Evolutionary conservation across 2,888 invertebrate genomes (phyloP).

Genomic region (Eristalis arbustorum): DNA sequence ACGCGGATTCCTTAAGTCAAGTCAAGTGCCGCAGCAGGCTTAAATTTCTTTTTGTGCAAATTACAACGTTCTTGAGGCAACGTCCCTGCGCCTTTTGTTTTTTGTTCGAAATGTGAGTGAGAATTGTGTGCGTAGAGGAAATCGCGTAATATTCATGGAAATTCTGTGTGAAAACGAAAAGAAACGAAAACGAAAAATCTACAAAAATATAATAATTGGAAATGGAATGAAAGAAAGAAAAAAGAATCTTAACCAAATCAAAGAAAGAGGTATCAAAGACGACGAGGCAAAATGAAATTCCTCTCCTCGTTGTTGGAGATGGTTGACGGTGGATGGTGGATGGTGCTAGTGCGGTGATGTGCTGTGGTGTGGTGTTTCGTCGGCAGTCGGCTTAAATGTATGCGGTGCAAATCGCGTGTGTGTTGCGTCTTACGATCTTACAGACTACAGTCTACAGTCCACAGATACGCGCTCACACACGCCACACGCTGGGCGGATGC

Average conservation of each 20-base stretch:
- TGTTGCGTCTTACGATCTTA: constrained; percentile 51
- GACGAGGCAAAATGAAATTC: constrained; percentile 36
- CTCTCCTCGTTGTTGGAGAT: constrained; percentile 21
- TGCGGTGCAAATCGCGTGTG: constrained; percentile 43
- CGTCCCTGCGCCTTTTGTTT: neutral
- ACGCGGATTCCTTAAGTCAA: constrained; percentile 46
- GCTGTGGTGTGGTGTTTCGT: neutral
- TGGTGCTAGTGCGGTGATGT: neutral
- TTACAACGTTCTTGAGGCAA: constrained; percentile 32
- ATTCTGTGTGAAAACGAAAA: constrained; percentile 50
- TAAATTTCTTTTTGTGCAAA: constrained; percentile 32
- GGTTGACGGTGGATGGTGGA: too few species aligned
- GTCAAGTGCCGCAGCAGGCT: constrained; percentile 39
- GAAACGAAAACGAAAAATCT: constrained; percentile 1
- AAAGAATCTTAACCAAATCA: constrained; percentile 5
- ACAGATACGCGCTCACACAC: constrained; percentile 42
- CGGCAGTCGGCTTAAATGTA: neutral
- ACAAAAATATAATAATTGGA: constrained; percentile 14
- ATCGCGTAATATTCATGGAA: constrained; percentile 39
- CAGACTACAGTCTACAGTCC: neutral
- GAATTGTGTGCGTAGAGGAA: constrained; percentile 13
- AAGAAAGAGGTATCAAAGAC: neutral
- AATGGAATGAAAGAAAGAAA: constrained; percentile 15
- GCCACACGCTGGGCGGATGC: constrained; percentile 5
- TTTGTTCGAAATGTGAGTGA: constrained; percentile 45